Evolutionary conservation across 2,113 vertebrate species (phyloP).

Genomic region (Pelecanoides urinatrix): DNA sequence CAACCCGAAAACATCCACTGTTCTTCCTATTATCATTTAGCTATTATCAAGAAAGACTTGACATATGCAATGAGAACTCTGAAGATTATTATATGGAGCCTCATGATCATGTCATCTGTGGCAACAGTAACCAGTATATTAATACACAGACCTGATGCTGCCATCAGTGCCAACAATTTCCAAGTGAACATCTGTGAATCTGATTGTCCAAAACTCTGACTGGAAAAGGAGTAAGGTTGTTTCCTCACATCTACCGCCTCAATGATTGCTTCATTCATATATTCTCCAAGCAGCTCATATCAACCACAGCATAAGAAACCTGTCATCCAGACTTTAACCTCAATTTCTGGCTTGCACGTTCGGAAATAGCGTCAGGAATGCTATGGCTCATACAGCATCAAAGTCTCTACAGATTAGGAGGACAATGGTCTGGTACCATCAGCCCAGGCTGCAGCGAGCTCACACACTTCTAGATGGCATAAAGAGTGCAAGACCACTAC

Average conservation of each 20-base stretch:
- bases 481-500: neutral
- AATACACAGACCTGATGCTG: neutral
- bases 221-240: neutral
- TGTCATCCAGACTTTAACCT: neutral
- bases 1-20: neutral
- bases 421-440: neutral
- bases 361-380: neutral
- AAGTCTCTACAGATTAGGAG: neutral
- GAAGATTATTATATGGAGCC: neutral
- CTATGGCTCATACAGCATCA: neutral
- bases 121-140: neutral
- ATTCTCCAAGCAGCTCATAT: neutral
- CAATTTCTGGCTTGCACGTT: neutral
- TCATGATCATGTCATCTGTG: accelerated
- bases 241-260: neutral
- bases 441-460: neutral
- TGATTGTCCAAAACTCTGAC: neutral
- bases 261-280: neutral
- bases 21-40: neutral
- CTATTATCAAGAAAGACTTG: neutral
- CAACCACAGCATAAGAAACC: neutral
- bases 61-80: neutral
- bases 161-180: neutral
- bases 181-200: neutral
- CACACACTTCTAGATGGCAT: neutral